These are phyloP conservation scores for Phrixothrix hirtus DNA, from an alignment of 2,888 invertebrate species.

Conservation along the genomic window DNA sequence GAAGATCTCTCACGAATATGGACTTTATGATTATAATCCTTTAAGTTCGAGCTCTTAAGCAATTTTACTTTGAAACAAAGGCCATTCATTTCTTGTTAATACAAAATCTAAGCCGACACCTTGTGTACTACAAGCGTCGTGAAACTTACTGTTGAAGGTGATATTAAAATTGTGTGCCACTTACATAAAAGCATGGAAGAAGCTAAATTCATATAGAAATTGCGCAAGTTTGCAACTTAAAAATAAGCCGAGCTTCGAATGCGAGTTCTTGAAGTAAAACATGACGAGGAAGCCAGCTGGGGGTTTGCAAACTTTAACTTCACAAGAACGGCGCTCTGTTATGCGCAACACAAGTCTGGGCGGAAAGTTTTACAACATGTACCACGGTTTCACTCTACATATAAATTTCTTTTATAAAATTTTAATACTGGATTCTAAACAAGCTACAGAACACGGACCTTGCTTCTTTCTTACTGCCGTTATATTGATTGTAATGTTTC, in stretches of 20 bases:
- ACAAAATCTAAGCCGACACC: constrained; percentile 37
- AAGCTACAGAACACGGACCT: constrained; percentile 38
- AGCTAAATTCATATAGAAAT: constrained; percentile 46
- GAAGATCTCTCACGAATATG: constrained; percentile 41
- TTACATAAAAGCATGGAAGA: constrained; percentile 25
- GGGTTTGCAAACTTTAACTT: constrained; percentile 44
- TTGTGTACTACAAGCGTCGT: constrained; percentile 26
- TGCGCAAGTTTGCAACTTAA: constrained; percentile 49
- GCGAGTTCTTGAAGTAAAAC: constrained; percentile 45
- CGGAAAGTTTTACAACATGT: constrained; percentile 53
- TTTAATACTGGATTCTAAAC: constrained; percentile 45
- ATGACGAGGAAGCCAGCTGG: constrained; percentile 48
- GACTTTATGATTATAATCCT: constrained; percentile 46
- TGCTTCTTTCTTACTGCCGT: too few species aligned
- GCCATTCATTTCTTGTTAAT: constrained; percentile 50
- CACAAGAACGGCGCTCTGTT: constrained; percentile 36
- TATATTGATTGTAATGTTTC: too few species aligned
- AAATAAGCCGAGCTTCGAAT: constrained; percentile 48
- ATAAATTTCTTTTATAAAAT: constrained; percentile 52
- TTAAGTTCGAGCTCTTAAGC: constrained; percentile 44
- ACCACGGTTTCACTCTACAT: constrained; percentile 50
- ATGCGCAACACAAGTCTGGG: constrained; percentile 37
- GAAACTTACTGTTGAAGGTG: constrained; percentile 2
- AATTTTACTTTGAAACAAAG: constrained; percentile 49
- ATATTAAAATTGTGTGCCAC: constrained; percentile 26